phyloP scores from a whole-genome alignment of 1,140 invertebrate genomes.

The Drosophila auraria region DNA sequence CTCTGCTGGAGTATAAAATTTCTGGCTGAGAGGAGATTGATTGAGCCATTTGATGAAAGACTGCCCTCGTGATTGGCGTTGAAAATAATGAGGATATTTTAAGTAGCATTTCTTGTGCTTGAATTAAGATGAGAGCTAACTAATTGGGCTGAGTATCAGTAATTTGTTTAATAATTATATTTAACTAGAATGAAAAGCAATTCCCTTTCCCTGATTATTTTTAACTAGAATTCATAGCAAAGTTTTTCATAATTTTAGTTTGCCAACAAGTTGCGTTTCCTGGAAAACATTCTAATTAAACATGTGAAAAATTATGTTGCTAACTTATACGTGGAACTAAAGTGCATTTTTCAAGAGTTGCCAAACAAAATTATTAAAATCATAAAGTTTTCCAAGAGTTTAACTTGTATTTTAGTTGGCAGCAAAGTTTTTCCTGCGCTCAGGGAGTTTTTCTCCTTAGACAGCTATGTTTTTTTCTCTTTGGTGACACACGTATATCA shows the following conservation, averaged over 20 bases:
- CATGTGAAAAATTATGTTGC: no score
- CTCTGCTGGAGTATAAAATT: constrained; percentile 18
- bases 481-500: background rate
- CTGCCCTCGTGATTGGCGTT: constrained; percentile 1
- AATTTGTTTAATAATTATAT: no score
- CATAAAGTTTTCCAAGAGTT: background rate
- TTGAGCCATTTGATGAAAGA: constrained; percentile 21
- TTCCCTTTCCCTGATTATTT: no score
- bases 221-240: no score
- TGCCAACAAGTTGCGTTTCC: no score
- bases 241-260: no score
- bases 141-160: no score
- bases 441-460: background rate
- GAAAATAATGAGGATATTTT: background rate
- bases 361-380: background rate
- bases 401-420: background rate
- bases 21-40: constrained; percentile 37
- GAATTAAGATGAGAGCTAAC: background rate
- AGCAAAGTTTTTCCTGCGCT: background rate
- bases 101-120: background rate
- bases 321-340: background rate
- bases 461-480: background rate
- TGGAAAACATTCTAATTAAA: no score
- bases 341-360: background rate
- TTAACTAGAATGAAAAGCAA: no score